phyloP scores from a whole-genome alignment of 2,888 invertebrate species.

The Caenorhabditis angaria region DNA sequence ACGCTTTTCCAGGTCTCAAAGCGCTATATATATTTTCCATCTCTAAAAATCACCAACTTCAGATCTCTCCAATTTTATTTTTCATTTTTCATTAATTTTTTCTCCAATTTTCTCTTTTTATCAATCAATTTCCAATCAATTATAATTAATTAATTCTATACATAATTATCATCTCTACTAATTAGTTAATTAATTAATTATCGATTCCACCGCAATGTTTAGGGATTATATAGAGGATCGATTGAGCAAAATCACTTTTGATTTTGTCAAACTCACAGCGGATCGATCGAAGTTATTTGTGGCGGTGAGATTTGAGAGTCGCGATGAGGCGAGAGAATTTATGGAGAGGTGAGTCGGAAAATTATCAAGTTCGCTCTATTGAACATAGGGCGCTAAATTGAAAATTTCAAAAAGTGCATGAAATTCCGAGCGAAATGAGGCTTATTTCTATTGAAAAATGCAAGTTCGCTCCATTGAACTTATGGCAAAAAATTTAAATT shows the following conservation, averaged over 20 bases:
- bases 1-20: too few relatives aligned
- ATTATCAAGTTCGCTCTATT: too few relatives aligned
- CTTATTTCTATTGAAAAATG: too few relatives aligned
- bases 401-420: too few relatives aligned
- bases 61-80: too few relatives aligned
- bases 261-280: constrained; percentile 65
- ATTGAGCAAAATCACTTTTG: constrained; percentile 66
- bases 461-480: background rate
- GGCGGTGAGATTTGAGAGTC: constrained; percentile 68
- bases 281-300: constrained; percentile 64
- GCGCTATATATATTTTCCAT: too few relatives aligned
- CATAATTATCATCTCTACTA: too few relatives aligned
- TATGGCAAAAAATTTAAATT: background rate
- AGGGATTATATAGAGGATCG: constrained; percentile 69
- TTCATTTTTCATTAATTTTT: too few relatives aligned
- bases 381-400: too few relatives aligned
- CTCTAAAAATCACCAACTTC: too few relatives aligned
- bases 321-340: constrained; percentile 62
- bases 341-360: constrained; percentile 52
- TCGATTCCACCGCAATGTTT: constrained; percentile 17
- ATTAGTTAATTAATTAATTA: background rate
- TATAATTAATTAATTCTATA: too few relatives aligned
- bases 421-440: background rate
- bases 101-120: background rate
- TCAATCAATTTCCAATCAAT: background rate